Conservation (phyloP, 2,888 invertebrate genomes). For the Caradrina kadenii region DNA sequence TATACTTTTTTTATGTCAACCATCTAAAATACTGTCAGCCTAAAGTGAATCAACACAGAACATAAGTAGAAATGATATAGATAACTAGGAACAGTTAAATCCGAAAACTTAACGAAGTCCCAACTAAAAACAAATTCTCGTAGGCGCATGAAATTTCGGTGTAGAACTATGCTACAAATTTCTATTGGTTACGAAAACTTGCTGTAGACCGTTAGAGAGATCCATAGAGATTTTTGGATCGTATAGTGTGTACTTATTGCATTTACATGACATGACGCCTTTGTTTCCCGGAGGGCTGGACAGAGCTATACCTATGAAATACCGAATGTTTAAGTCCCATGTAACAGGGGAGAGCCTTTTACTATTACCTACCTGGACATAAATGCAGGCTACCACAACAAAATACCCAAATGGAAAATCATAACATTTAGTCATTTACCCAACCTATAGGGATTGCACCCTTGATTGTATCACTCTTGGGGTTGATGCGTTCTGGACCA, state of each 20-base stretch:
- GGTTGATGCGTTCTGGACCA: too few species aligned
- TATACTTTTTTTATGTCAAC: background rate
- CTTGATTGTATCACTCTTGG: too few species aligned
- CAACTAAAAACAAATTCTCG: background rate
- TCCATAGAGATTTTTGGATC: background rate
- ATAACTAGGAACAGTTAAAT: background rate
- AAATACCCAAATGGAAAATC: too few species aligned
- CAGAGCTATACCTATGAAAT: too few species aligned
- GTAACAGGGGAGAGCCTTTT: too few species aligned
- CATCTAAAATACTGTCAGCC: background rate
- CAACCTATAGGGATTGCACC: background rate
- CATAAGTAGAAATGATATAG: background rate
- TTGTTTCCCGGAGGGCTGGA: background rate
- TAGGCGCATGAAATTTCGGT: slow-evolving; percentile 6
- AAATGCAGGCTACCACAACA: too few species aligned
- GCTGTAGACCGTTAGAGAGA: background rate
- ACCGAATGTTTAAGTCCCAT: too few species aligned
- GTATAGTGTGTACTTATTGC: background rate
- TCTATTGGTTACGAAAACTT: slow-evolving; percentile 4
- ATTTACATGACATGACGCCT: background rate
- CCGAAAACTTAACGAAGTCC: background rate
- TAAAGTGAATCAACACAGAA: background rate
- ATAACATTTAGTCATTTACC: background rate
- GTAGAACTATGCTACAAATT: slow-evolving; percentile 17
- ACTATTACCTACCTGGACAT: too few species aligned